phyloP scores from a whole-genome alignment of 2,888 invertebrate species.

The Phengaris alcon region DNA sequence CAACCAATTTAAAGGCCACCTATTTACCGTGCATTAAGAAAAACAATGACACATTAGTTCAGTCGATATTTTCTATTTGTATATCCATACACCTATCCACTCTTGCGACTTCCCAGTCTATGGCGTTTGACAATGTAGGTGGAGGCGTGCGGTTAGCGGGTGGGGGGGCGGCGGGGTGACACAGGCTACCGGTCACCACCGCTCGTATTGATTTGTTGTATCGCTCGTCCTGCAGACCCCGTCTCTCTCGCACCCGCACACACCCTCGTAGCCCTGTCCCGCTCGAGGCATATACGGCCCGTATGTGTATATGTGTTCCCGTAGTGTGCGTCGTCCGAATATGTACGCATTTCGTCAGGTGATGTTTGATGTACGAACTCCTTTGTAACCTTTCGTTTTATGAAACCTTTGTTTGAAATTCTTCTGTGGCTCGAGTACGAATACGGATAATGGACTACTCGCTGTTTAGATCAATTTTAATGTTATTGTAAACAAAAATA shows the following conservation, averaged over 20 bases:
- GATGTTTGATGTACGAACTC: conserved; percentile 42
- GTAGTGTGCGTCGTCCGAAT: conserved; percentile 54
- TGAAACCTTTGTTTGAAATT: conserved; percentile 42
- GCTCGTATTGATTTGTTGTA: conserved; percentile 81
- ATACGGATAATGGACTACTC: not conserved
- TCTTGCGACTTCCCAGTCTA: conserved; percentile 46
- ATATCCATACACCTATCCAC: not conserved
- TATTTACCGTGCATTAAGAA: too few species aligned
- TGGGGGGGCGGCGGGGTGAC: conserved; percentile 59
- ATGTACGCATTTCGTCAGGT: conserved; percentile 51
- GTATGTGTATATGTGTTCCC: conserved; percentile 63
- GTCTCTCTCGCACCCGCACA: conserved; percentile 62
- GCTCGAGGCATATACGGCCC: conserved; percentile 62
- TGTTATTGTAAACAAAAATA: not conserved
- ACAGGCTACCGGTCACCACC: conserved; percentile 81
- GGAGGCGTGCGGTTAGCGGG: conserved; percentile 73
- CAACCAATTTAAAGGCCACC: too few species aligned
- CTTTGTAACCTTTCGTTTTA: conserved; percentile 44
- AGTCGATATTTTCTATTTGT: too few species aligned
- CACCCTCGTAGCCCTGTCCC: conserved; percentile 45
- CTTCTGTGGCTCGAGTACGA: conserved; percentile 34
- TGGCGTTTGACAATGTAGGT: conserved; percentile 75
- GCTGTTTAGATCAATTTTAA: not conserved
- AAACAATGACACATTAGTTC: too few species aligned
- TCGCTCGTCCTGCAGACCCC: conserved; percentile 77